These are phyloP conservation scores for Ferrisia virgata DNA, from an alignment of 2,888 invertebrate genomes.

Conservation along the genomic window DNA sequence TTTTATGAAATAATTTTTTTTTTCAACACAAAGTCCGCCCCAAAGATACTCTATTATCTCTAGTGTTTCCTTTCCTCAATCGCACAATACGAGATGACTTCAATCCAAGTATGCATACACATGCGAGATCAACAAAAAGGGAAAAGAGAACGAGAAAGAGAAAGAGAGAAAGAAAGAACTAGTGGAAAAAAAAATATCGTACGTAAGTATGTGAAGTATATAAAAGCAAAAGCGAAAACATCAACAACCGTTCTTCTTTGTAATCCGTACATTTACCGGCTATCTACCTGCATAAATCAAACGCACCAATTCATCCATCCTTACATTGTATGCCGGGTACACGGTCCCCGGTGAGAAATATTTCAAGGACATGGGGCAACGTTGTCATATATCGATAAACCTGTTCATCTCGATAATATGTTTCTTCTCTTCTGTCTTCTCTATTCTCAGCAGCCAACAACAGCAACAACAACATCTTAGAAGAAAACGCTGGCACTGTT, in stretches of 20 bases:
- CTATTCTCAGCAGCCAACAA: neutral
- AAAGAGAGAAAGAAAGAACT: neutral
- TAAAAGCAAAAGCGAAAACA: neutral
- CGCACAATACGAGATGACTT: too few species aligned
- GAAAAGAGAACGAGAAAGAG: neutral
- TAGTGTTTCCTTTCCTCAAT: too few species aligned
- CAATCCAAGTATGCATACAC: too few species aligned
- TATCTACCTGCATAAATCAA: conserved; percentile 37
- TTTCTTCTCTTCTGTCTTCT: neutral
- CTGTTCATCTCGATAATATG: conserved; percentile 13
- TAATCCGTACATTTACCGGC: neutral
- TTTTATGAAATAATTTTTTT: too few species aligned
- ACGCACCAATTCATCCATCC: conserved; percentile 2
- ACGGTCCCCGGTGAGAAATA: conserved; percentile 15
- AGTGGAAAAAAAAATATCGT: too few species aligned
- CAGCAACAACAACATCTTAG: neutral
- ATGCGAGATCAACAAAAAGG: too few species aligned
- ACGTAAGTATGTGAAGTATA: too few species aligned
- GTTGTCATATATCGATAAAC: conserved; percentile 30
- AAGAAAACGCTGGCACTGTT: neutral
- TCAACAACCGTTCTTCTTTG: neutral
- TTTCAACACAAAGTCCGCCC: too few species aligned
- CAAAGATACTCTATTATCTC: too few species aligned
- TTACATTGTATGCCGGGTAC: neutral
- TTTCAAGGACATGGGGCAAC: conserved; percentile 30